These are phyloP conservation scores for Microplitis deprimator DNA, from an alignment of 2,888 invertebrate genomes.

Conservation along the genomic window DNA sequence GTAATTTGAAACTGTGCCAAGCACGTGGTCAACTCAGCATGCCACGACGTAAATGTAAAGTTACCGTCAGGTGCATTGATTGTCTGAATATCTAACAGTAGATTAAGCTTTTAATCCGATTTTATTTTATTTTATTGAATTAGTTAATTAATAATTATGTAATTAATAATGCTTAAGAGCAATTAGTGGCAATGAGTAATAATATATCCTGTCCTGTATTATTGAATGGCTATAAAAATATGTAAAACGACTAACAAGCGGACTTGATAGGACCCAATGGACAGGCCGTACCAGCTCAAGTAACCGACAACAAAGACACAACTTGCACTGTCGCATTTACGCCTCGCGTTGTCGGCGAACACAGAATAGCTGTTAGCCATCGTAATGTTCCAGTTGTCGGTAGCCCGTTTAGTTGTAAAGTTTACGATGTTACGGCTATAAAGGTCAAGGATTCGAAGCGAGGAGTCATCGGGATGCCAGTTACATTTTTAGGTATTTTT, in stretches of 20 bases:
- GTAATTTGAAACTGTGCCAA: conserved; percentile 32
- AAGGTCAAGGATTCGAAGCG: conserved; percentile 92
- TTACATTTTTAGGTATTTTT: conserved; percentile 85
- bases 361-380: conserved; percentile 89
- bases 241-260: conserved; percentile 68
- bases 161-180: background rate
- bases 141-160: background rate
- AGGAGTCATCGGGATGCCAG: conserved; percentile 90
- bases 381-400: conserved; percentile 88
- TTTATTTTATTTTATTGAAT: background rate
- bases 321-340: conserved; percentile 93
- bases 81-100: conserved; percentile 9
- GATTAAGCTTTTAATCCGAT: background rate
- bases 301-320: conserved; percentile 86
- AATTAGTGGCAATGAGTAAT: background rate
- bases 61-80: conserved; percentile 7
- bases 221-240: conserved; percentile 58
- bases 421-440: conserved; percentile 94
- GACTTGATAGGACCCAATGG: conserved; percentile 88
- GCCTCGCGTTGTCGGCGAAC: conserved; percentile 92
- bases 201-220: conserved; percentile 23
- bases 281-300: conserved; percentile 90
- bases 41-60: conserved; percentile 18
- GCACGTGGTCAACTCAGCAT: conserved; percentile 30
- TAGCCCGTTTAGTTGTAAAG: conserved; percentile 95